Evolutionary conservation across 2,113 vertebrate genomes (phyloP).

Genomic region (Polypterus bichir): DNA sequence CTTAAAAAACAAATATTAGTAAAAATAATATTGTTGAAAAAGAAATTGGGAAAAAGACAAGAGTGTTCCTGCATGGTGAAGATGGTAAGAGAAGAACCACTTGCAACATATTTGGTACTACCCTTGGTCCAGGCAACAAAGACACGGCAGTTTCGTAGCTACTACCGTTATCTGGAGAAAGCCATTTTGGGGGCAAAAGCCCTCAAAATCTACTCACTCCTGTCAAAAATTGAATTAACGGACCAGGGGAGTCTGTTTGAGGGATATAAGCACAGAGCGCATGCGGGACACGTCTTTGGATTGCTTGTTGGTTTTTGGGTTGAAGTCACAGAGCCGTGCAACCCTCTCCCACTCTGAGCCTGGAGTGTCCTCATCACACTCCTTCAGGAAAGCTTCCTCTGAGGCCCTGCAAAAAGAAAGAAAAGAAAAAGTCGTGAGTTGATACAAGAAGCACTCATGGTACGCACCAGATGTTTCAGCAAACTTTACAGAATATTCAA

Average conservation of each 20-base stretch:
- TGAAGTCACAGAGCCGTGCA: conserved; percentile 94
- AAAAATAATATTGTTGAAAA: too few species aligned
- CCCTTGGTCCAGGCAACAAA: conserved; percentile 3
- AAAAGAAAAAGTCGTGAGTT: background rate
- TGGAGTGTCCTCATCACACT: conserved; percentile 70
- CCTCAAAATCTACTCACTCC: conserved; percentile 1
- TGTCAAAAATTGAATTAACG: conserved; percentile 49
- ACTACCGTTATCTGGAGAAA: conserved; percentile 16
- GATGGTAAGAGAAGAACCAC: background rate
- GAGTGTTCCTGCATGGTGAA: too few species aligned
- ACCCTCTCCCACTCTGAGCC: conserved; percentile 93
- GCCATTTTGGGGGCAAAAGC: conserved; percentile 13
- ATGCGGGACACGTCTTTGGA: conserved; percentile 94
- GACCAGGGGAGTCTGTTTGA: conserved; percentile 86
- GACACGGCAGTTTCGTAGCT: background rate
- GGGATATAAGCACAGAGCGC: conserved; percentile 92
- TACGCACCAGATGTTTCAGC: too few species aligned
- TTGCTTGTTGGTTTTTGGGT: conserved; percentile 97
- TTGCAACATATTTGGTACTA: background rate
- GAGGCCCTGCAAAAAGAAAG: conserved; percentile 57
- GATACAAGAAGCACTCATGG: too few species aligned
- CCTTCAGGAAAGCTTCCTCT: conserved; percentile 84
- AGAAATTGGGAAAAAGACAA: too few species aligned
- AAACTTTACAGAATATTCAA: too few species aligned
- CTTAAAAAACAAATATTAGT: too few species aligned